Evolutionary conservation across 2,888 invertebrate genomes (phyloP).

Genomic region (Priocnemis perturbator): DNA sequence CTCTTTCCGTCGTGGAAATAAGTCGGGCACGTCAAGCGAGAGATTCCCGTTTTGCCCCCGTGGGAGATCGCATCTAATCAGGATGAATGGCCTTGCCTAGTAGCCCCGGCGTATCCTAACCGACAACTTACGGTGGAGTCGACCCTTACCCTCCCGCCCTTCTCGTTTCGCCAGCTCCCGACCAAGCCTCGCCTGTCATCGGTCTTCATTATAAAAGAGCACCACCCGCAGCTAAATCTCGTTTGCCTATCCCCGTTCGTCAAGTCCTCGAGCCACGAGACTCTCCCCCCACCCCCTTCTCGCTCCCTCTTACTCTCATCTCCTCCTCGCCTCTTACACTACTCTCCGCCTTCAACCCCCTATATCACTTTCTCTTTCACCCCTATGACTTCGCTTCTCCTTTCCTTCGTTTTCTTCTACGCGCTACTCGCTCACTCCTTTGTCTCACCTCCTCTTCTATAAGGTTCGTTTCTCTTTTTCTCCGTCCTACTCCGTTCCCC

Average conservation of each 20-base stretch:
- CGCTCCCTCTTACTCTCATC: not conserved
- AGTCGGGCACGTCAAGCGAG: conserved; percentile 52
- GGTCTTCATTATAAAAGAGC: conserved; percentile 71
- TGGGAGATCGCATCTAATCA: conserved; percentile 69
- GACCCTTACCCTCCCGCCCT: conserved; percentile 17
- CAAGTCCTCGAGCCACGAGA: conserved; percentile 40
- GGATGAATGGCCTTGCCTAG: conserved; percentile 68
- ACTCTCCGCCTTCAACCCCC: too few relatives aligned
- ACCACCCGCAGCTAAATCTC: conserved; percentile 62
- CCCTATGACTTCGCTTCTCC: conserved; percentile 3
- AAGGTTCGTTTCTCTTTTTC: too few relatives aligned
- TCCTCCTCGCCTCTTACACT: conserved; percentile 18
- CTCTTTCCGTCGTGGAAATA: conserved; percentile 40
- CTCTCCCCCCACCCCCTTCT: conserved; percentile 38
- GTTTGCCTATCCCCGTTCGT: conserved; percentile 55
- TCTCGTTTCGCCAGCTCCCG: conserved; percentile 36
- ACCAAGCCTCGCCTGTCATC: conserved; percentile 63
- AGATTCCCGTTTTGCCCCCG: conserved; percentile 59
- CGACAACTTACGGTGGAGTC: conserved; percentile 60
- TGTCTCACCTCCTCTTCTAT: too few relatives aligned
- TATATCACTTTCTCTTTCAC: conserved; percentile 8
- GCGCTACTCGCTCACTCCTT: too few relatives aligned
- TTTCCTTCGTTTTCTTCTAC: not conserved
- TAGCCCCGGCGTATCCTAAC: conserved; percentile 59
- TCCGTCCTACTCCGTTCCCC: conserved; percentile 20